Evolutionary conservation across 2,888 invertebrate species (phyloP), one percentile per base, ranked within the genome.

Genomic region (Chymomyza fuscimana): DNA sequence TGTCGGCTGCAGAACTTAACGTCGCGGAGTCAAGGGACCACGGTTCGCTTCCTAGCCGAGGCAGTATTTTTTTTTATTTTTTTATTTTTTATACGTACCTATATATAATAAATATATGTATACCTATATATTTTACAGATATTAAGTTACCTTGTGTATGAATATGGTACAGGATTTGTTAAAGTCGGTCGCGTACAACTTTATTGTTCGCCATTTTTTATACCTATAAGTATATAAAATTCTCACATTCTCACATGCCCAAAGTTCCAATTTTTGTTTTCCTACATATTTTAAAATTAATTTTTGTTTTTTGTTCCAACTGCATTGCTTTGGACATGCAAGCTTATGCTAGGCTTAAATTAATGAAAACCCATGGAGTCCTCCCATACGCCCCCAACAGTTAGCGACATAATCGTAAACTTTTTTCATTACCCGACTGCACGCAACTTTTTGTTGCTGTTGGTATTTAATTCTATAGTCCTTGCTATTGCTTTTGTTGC

Each of bases 341-440:
- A 69, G 68, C 67, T 76, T 69, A 64, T 74, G 61, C 72, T 79
- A 66, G 58, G 65, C 19, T 63, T 67, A 70, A 77, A 73, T 77
- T 74, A 79, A 58, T 58, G 15, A 19, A 58, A 15, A 58, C 22
- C 16, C 58, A 25, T 58, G 19, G 22, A 58, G 19, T 4, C 56
- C 25, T 12, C 16, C 40, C 2, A 16, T 0, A 5, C 16, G 29
- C 25, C 58, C 16, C 40, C 4, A 16, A 1, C 5, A 29, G 29
- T 19, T 29, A 63, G 22, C 65, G 12, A 60, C 63, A 66, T 66
- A 63, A 65, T 10, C 56, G 51, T 10, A 25, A 76, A 66, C 16
- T 40, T 65, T 52, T 63, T 70, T 72, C 58, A 58, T 58, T 58
- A 58, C 25, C 2, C 25, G 25, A 58, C 29, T 25, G 25, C 58